Percentiles rank a stretch among this genome's conserved stretches.
phyloP scores from a whole-genome alignment of 1,140 invertebrate genomes.

The Sycophila sp. region DNA sequence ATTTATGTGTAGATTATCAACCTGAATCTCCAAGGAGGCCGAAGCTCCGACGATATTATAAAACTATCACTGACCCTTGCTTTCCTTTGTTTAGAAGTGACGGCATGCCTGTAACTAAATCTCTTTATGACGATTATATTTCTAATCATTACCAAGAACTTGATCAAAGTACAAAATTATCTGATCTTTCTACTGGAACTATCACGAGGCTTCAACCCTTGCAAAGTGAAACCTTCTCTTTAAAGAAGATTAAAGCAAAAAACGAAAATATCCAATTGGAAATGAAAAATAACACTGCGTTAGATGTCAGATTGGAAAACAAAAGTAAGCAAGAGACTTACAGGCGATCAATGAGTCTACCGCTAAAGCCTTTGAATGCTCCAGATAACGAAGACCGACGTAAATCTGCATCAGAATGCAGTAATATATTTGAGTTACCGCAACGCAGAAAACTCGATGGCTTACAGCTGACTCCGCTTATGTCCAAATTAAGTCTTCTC shows the following conservation, averaged over 20 bases:
- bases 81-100: constrained; percentile 80
- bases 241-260: not conserved
- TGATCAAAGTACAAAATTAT: constrained; percentile 16
- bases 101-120: constrained; percentile 76
- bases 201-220: not conserved
- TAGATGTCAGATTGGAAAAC: constrained; percentile 50
- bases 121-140: constrained; percentile 76
- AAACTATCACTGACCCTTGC: constrained; percentile 80
- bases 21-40: constrained; percentile 45
- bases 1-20: constrained; percentile 56
- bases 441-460: constrained; percentile 67
- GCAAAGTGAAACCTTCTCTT: not conserved
- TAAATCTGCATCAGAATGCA: constrained; percentile 60
- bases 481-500: constrained; percentile 81
- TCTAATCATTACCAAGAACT: constrained; percentile 54
- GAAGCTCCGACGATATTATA: constrained; percentile 57
- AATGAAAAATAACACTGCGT: constrained; percentile 36
- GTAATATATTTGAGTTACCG: constrained; percentile 59
- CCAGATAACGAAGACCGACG: constrained; percentile 54
- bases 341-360: constrained; percentile 73
- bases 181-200: not conserved
- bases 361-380: constrained; percentile 75
- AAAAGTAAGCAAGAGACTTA: constrained; percentile 66
- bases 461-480: constrained; percentile 80
- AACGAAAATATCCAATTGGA: constrained; percentile 25